Evolutionary conservation across 2,797 vertebrate species (phyloP).

Genomic region (Spinus olivaceus): DNA sequence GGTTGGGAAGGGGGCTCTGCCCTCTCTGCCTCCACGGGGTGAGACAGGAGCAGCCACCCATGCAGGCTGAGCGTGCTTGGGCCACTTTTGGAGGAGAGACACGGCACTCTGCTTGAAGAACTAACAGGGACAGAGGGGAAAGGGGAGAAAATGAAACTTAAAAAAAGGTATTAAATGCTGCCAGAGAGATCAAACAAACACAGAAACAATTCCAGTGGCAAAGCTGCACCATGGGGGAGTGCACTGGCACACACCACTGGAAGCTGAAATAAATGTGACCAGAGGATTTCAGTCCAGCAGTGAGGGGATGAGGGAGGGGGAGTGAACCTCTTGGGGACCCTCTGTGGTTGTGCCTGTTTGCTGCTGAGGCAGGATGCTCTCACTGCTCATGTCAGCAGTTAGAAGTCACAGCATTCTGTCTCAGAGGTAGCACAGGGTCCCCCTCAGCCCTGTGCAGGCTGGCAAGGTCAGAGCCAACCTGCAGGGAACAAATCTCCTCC

Average conservation of each 20-base stretch:
- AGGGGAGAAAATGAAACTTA: neutral
- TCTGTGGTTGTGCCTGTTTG: neutral
- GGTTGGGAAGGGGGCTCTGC: neutral
- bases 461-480: neutral
- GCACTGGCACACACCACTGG: neutral
- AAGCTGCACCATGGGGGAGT: neutral
- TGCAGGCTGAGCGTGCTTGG: neutral
- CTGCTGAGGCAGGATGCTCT: neutral
- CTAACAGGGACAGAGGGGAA: neutral
- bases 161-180: neutral
- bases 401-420: neutral
- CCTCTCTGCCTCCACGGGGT: neutral
- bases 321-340: fast-evolving
- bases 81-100: neutral
- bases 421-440: neutral
- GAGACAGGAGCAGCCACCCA: neutral
- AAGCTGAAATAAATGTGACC: neutral
- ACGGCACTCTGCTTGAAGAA: neutral
- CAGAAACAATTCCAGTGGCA: neutral
- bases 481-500: neutral
- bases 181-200: neutral
- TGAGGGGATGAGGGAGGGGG: neutral
- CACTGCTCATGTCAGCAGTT: neutral
- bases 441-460: neutral
- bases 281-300: neutral